Evolutionary conservation across 2,113 vertebrate species (phyloP), one percentile per base, ranked within the genome.

Genomic region (Copsychus sechellarum): DNA sequence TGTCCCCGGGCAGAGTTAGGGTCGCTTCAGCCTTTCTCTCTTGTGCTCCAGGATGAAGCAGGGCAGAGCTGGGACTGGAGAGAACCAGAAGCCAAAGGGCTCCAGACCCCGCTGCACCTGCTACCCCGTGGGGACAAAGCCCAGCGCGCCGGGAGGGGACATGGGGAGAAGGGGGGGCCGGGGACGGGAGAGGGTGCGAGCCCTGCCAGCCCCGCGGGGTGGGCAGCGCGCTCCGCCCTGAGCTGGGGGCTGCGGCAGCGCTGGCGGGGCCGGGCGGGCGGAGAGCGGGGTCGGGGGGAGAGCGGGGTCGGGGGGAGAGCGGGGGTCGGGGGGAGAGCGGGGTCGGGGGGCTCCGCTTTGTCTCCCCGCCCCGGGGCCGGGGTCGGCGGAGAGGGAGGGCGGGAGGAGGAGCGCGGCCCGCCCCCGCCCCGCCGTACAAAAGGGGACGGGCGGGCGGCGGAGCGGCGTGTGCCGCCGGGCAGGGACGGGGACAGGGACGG

Each of bases 381-480:
- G 88, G 88, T 76, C 80, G 73, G 69, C 20, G 62, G 84, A 7
- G 79, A 12, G 43, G 83, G 88, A 47, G 88, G 92, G 92, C 72
- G 25, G 88, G 72, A 67, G 92, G 88, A 88, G 92, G 88, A 92
- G 89, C 93, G 56, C 31, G 74, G 45, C 24, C 88, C 93, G 89
- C 93, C 93, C 88, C 80, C 42, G 28, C 34, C 56, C 88, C 73
- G 88, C 79, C 26, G 31, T 88, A 91, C 79, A 84, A 94, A 91
- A 84, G 51, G 67, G 61, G 56, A 16, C 84, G 50, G 79, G 31
- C 73, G 79, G 79, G 67, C 84, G 10, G 56, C 20, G 50, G 84
- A 80, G 88, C 56, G n/a, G 84, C 88, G 80, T 88, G 88, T 88
- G 84, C 92, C 84, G 84, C n/a, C 72, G 88, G 92, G 24, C 57